Evolutionary conservation across 2,113 vertebrate genomes (phyloP), one percentile per base, ranked within the genome.

Genomic region (Crocuta crocuta): DNA sequence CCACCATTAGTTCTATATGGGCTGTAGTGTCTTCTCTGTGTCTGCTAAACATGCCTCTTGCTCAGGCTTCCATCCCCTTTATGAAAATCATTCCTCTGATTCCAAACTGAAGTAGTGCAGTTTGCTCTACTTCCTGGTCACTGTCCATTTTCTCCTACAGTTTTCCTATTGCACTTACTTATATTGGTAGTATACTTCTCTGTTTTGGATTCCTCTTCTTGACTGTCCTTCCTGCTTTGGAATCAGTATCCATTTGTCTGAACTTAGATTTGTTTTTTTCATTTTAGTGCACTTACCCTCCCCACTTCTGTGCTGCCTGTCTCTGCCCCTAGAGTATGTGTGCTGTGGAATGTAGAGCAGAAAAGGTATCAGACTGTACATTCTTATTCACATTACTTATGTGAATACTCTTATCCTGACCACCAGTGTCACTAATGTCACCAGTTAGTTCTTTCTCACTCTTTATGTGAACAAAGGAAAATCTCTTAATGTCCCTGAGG

Each of bases 1-100:
- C n/a, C 21, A 31, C 7, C 4, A 3, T 2, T 21, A 1, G 78
- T 55, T 65, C 16, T 78, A 0, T 16, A 1, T 61, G 66, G 21
- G 10, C 61, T 43, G 8, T 24, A 7, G 16, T 70, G 19, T 45
- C 55, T 53, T 89, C 55, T 66, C 65, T 45, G 6, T 16, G 6
- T 16, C 23, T 55, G 23, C 16, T 68, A 16, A 43, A 2, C 2
- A 0, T 71, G 53, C 12, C 7, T 88, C 26, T 43, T 68, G 53
- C 21, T 76, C 5, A 16, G 7, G 1, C 7, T 58, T 68, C 21
- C 16, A 1, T 17, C 33, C 12, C n/a, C 39, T 53, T n/a, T 35
- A 17, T 23, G 50, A 10, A 78, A 43, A 21, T 24, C 11, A 24
- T 43, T 68, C 11, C 76, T 70, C 10, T 16, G 28, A 35, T 35